Conservation (phyloP, 2,797 vertebrate species). For the Intellagama lesueurii region DNA sequence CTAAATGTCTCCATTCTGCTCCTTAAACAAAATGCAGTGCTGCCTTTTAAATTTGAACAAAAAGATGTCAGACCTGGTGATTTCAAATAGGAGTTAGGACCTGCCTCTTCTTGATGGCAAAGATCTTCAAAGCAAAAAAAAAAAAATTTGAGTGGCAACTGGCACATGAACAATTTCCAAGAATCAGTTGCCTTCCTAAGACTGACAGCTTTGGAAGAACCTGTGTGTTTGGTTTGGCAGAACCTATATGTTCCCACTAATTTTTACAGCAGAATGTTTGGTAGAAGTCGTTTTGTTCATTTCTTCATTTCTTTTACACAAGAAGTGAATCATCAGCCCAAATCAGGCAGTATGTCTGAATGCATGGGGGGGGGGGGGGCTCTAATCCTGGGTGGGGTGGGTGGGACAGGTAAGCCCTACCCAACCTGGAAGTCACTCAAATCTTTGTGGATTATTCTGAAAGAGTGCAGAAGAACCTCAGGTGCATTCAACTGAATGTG, state of each 20-base stretch:
- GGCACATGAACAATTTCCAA: background rate
- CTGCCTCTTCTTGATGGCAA: background rate
- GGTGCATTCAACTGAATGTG: too few species aligned
- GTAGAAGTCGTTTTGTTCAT: background rate
- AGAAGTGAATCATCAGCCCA: background rate
- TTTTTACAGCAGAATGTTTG: background rate
- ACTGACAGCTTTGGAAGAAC: too few species aligned
- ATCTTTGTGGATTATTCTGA: too few species aligned
- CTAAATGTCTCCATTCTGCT: background rate
- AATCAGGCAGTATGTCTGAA: too few species aligned
- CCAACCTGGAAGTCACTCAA: too few species aligned
- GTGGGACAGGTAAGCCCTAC: too few species aligned
- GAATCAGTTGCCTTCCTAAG: background rate
- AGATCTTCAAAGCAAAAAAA: background rate
- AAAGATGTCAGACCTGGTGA: background rate
- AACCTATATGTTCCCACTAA: background rate
- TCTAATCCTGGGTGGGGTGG: too few species aligned
- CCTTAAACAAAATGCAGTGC: background rate
- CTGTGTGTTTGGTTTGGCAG: background rate
- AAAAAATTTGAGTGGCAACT: background rate
- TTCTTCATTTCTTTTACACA: background rate
- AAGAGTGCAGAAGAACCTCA: too few species aligned
- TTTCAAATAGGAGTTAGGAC: background rate
- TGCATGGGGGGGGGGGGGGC: too few species aligned
- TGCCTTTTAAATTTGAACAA: slow-evolving; percentile 22